Evolutionary conservation across 2,113 vertebrate genomes (phyloP).

Genomic region (Forbesichthys agassizii): DNA sequence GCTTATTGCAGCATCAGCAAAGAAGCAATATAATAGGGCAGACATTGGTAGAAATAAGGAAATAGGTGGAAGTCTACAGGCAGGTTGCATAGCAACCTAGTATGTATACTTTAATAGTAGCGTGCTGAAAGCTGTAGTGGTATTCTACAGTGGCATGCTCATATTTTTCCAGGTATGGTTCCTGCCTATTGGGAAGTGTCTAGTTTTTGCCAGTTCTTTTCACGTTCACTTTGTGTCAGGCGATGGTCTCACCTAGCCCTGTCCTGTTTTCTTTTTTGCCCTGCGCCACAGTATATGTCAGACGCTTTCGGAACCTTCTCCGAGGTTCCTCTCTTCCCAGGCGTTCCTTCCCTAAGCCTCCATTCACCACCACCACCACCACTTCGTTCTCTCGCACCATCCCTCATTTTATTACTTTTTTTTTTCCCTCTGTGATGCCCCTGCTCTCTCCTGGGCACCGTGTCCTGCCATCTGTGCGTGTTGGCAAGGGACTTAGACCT

Average conservation of each 20-base stretch:
- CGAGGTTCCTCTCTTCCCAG: constrained; percentile 40
- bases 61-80: neutral
- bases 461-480: constrained; percentile 64
- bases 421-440: constrained; percentile 44
- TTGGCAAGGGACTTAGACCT: constrained; percentile 30
- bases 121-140: no score
- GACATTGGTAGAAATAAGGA: constrained; percentile 31
- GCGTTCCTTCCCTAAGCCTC: constrained; percentile 21
- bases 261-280: constrained; percentile 50
- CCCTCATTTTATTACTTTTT: constrained; percentile 12
- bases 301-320: constrained; percentile 27
- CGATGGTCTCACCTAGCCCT: constrained; percentile 37
- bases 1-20: constrained; percentile 20
- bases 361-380: constrained; percentile 30
- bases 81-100: no score
- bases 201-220: constrained; percentile 40
- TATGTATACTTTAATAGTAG: no score
- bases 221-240: constrained; percentile 34
- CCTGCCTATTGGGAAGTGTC: no score
- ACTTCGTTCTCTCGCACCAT: constrained; percentile 20
- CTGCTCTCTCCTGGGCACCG: constrained; percentile 51
- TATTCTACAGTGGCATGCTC: no score
- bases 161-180: no score
- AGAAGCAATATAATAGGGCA: constrained; percentile 10
- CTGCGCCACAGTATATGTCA: constrained; percentile 19